Evolutionary conservation across 2,797 vertebrate genomes (phyloP).

Genomic region (Numenius phaeopus): DNA sequence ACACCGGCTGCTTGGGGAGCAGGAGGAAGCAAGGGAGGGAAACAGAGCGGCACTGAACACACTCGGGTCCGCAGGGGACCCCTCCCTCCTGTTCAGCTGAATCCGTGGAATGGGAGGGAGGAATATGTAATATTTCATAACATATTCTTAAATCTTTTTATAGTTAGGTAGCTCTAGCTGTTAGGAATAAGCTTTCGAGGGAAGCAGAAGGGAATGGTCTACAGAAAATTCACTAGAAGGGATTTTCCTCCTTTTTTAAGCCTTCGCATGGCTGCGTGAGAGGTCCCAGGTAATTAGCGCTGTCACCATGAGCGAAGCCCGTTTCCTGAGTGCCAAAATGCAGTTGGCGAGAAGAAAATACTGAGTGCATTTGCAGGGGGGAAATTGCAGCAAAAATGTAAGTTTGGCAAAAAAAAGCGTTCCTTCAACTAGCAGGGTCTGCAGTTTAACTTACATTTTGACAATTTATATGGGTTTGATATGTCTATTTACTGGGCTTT

Average conservation of each 20-base stretch:
- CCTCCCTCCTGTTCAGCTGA: neutral
- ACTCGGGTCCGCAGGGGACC: neutral
- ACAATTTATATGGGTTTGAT: conserved; percentile 24
- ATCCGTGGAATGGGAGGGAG: neutral
- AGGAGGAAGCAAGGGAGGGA: neutral
- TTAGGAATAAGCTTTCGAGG: neutral
- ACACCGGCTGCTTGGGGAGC: neutral
- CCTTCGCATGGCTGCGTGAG: neutral
- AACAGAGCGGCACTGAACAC: neutral
- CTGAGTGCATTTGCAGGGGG: neutral
- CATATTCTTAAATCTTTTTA: neutral
- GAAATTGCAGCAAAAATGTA: neutral
- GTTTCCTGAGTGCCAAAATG: neutral
- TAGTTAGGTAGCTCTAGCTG: neutral
- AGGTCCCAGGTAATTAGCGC: neutral
- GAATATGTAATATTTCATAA: neutral
- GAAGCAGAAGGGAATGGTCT: neutral
- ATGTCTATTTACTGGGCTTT: conserved; percentile 50
- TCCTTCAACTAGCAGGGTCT: neutral
- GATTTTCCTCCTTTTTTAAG: neutral
- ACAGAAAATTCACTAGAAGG: neutral
- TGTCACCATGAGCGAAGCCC: neutral
- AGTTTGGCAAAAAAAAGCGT: neutral
- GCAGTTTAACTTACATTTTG: conserved; percentile 20
- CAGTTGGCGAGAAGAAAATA: neutral